Base-by-base conservation (phyloP, 2,113 vertebrate genomes). In the Oncorhynchus tshawytscha region DNA sequence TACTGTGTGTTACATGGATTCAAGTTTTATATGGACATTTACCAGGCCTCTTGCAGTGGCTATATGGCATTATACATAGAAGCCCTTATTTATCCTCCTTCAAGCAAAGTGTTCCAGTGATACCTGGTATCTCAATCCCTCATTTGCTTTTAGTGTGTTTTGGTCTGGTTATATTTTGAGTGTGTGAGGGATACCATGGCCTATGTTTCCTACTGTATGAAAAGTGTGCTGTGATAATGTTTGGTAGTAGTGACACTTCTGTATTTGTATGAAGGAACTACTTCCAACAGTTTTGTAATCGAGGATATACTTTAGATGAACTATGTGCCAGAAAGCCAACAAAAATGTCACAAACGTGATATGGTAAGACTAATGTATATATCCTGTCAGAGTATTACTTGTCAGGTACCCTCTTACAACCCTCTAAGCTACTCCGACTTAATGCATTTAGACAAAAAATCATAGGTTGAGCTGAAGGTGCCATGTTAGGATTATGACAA, bases 191-290 rank as follows among this genome's bases (percentile, higher is more conserved):
- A 85, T 83, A 76, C 78, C 75, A 59, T 83, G 84, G 75, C 84
- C 67, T 34, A 60, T 85, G 81, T 34, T 68, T 68, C n/a, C 67
- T 68, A 54, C 51, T 54, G 51, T 54, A 68, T 68, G 29, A n/a
- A 16, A 68, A 15, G 67, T 68, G 67, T 85, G 72, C 81, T 62
- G 83, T 89, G 86, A 85, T 81, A 82, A 78, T 74, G 75, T 84
- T 74, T 80, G 78, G 83, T 89, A 84, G 87, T 74, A 76, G 85
- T 87, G 20, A 57, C 78, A 87, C 71, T 48, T 79, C 11, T 79
- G 76, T 84, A 90, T 90, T 91, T 90, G 78, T 89, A 90, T 86
- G 74, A 75, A 67, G 39, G 13, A 67, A 80, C 59, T 49, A n/a
- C 75, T 77, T 77, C 69, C 60, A 70, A 78, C 72, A 78, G 83